These are phyloP conservation scores for Agrotis exclamationis DNA, from an alignment of 2,888 invertebrate species.

Conservation along the genomic window DNA sequence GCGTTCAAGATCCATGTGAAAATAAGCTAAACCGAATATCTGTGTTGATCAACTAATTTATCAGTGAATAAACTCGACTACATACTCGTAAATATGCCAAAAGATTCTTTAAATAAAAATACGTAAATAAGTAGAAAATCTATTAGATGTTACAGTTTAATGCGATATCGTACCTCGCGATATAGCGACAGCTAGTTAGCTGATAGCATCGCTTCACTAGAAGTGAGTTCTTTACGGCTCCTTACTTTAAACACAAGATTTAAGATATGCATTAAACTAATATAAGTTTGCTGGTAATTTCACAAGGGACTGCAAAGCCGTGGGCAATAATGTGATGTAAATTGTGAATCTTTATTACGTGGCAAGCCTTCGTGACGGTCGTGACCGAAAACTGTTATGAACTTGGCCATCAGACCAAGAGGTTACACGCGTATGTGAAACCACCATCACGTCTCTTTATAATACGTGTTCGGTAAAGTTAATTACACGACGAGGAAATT, in stretches of 20 bases:
- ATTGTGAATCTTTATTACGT: constrained; percentile 75
- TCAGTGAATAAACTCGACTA: not conserved
- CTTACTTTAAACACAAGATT: constrained; percentile 81
- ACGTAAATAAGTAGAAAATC: constrained; percentile 58
- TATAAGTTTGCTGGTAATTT: constrained; percentile 76
- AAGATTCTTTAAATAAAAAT: constrained; percentile 31
- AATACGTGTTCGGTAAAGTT: constrained; percentile 29
- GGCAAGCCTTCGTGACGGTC: constrained; percentile 77
- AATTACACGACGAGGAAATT: constrained; percentile 49
- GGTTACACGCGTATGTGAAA: constrained; percentile 48
- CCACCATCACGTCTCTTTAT: constrained; percentile 35
- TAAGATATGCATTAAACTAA: constrained; percentile 82
- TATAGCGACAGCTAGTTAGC: constrained; percentile 83
- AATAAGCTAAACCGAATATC: not conserved
- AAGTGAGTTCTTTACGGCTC: constrained; percentile 84
- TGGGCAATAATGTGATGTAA: constrained; percentile 61
- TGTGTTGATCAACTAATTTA: constrained; percentile 5
- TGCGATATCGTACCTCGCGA: constrained; percentile 74
- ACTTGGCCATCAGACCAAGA: constrained; percentile 57
- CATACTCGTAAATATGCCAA: not conserved
- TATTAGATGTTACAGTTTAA: constrained; percentile 71
- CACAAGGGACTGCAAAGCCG: constrained; percentile 59
- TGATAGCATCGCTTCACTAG: constrained; percentile 82
- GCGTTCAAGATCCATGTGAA: not conserved
- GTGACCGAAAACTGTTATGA: constrained; percentile 76